Percentiles rank a stretch among this genome's conserved stretches.
Evolutionary conservation across 1,140 invertebrate genomes (phyloP).

Genomic region (Calephelis virginiensis): DNA sequence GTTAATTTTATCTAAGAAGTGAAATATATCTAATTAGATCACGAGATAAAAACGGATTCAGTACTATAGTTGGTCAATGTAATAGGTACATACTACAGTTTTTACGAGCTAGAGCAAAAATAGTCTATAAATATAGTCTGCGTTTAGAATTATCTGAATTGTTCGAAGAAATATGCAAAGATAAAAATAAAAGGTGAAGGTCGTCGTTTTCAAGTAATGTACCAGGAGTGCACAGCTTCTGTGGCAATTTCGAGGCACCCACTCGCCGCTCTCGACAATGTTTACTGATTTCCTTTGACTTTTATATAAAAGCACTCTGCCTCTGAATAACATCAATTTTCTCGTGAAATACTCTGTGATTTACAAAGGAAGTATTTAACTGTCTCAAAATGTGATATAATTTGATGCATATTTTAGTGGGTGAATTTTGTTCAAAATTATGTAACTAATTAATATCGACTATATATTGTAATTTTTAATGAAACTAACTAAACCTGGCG

Average conservation of each 20-base stretch:
- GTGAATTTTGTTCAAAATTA: too few relatives aligned
- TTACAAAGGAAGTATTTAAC: conserved; percentile 4
- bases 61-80: too few relatives aligned
- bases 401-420: neutral
- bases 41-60: too few relatives aligned
- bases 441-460: too few relatives aligned
- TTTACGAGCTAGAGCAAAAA: too few relatives aligned
- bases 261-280: conserved; percentile 9
- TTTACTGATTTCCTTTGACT: conserved; percentile 19
- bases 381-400: neutral
- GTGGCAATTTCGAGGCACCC: neutral
- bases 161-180: neutral
- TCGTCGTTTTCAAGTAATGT: neutral
- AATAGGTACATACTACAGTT: too few relatives aligned
- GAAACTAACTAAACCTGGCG: too few relatives aligned
- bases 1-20: too few relatives aligned
- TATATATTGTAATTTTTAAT: too few relatives aligned
- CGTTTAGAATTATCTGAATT: neutral
- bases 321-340: conserved; percentile 10
- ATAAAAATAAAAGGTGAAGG: conserved; percentile 2
- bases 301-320: conserved; percentile 17
- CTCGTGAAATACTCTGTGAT: neutral
- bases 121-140: too few relatives aligned
- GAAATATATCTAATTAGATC: too few relatives aligned
- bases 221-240: conserved; percentile 7